Evolutionary conservation across 2,888 invertebrate genomes (phyloP).

Genomic region (Elysia crispata): DNA sequence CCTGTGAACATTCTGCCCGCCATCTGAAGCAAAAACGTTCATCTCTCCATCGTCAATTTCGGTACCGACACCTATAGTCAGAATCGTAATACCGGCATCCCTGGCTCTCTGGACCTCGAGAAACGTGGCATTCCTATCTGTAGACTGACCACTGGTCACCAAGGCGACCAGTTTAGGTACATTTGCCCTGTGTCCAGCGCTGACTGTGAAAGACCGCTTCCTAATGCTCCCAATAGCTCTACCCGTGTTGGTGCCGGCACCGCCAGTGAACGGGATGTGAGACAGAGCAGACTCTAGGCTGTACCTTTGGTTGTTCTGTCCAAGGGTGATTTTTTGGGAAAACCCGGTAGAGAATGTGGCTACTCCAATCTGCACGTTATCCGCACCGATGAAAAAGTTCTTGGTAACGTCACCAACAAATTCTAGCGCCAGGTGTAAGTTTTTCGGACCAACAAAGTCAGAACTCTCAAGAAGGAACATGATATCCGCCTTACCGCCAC

Average conservation of each 20-base stretch:
- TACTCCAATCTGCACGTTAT: constrained; percentile 61
- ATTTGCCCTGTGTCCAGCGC: constrained; percentile 58
- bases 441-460: constrained; percentile 61
- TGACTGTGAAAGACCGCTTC: constrained; percentile 58
- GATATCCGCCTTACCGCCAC: constrained; percentile 66
- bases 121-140: constrained; percentile 55
- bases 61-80: constrained; percentile 15
- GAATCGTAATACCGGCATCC: constrained; percentile 47
- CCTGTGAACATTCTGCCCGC: constrained; percentile 66
- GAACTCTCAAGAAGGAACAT: constrained; percentile 68
- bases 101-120: constrained; percentile 59
- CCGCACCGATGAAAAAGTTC: constrained; percentile 61
- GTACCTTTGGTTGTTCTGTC: constrained; percentile 51
- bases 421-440: constrained; percentile 63
- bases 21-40: neutral
- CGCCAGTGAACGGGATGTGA: constrained; percentile 51
- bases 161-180: constrained; percentile 66
- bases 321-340: constrained; percentile 62
- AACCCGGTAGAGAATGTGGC: constrained; percentile 62
- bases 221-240: constrained; percentile 57
- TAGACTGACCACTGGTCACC: constrained; percentile 66
- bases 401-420: constrained; percentile 62
- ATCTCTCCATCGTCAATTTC: neutral
- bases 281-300: constrained; percentile 32
- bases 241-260: constrained; percentile 64